A percentile compares a stretch with the other conserved stretches of the same genome.
Conservation (phyloP, 2,888 invertebrate species). For the Caenorhabditis sinica region DNA sequence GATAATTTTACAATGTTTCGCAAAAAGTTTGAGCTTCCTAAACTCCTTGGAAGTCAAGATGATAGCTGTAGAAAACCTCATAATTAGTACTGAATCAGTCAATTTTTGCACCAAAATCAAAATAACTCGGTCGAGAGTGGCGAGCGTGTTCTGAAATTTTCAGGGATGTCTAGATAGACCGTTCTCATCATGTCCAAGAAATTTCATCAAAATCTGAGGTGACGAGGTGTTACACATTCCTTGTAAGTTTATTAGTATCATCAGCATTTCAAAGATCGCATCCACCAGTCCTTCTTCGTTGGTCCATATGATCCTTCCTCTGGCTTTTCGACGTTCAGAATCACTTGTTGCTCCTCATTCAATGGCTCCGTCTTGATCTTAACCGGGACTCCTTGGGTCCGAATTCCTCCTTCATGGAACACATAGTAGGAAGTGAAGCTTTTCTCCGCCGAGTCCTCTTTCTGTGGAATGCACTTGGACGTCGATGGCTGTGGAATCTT, state of each 20-base stretch:
- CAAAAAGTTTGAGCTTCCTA: no score
- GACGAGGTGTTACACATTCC: no score
- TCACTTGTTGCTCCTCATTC: constrained; percentile 10
- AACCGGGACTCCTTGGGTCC: background rate
- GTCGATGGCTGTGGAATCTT: background rate
- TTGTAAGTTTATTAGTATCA: constrained; percentile 3
- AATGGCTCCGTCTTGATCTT: constrained; percentile 6
- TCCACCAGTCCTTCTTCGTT: constrained; percentile 59
- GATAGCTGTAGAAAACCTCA: no score
- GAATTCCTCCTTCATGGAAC: constrained; percentile 34
- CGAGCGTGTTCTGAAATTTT: no score
- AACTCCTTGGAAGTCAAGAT: no score
- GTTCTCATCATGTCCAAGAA: no score
- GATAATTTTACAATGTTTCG: no score
- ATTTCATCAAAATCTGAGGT: no score
- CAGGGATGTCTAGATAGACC: no score
- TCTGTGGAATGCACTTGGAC: background rate
- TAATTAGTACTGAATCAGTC: no score
- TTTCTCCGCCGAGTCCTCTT: background rate
- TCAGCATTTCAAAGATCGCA: constrained; percentile 60
- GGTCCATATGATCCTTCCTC: constrained; percentile 13
- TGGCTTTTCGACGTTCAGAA: constrained; percentile 11
- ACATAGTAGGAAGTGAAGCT: constrained; percentile 34
- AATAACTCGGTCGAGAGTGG: no score
- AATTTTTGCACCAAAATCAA: no score